Evolutionary conservation across 2,888 invertebrate species (phyloP).

Genomic region (Drosophila subsilvestris): DNA sequence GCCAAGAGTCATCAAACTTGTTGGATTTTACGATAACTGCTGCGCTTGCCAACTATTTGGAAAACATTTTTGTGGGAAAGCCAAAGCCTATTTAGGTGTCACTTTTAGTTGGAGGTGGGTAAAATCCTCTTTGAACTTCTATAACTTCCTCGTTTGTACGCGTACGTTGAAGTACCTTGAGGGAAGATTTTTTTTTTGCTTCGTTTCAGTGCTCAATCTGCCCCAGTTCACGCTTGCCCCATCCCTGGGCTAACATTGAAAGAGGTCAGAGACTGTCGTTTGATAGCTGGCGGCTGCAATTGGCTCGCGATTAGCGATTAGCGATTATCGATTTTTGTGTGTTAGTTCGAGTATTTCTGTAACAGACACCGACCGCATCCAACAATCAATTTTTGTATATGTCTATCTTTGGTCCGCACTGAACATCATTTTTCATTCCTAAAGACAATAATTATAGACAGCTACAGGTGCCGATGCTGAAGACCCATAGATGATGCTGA

Average conservation of each 20-base stretch:
- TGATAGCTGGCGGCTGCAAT: constrained; percentile 56
- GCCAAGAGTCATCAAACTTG: constrained; percentile 35
- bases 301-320: constrained; percentile 53
- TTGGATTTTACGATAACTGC: constrained; percentile 34
- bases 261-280: constrained; percentile 57
- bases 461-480: constrained; percentile 46
- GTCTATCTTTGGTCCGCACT: background rate
- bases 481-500: constrained; percentile 34
- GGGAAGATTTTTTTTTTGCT: background rate
- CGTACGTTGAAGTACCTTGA: background rate
- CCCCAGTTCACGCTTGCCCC: constrained; percentile 8
- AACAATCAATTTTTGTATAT: constrained; percentile 9
- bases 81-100: background rate
- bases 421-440: constrained; percentile 58
- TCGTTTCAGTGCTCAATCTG: background rate
- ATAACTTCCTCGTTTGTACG: background rate
- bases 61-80: constrained; percentile 26
- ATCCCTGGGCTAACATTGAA: constrained; percentile 41
- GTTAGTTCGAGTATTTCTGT: constrained; percentile 49
- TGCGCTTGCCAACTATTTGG: constrained; percentile 37
- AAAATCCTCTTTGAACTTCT: background rate
- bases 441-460: constrained; percentile 55
- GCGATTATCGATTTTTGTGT: constrained; percentile 21
- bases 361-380: constrained; percentile 34
- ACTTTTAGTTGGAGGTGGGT: background rate